Conservation (phyloP, 2,797 vertebrate species). For the Meriones psammophilus region DNA sequence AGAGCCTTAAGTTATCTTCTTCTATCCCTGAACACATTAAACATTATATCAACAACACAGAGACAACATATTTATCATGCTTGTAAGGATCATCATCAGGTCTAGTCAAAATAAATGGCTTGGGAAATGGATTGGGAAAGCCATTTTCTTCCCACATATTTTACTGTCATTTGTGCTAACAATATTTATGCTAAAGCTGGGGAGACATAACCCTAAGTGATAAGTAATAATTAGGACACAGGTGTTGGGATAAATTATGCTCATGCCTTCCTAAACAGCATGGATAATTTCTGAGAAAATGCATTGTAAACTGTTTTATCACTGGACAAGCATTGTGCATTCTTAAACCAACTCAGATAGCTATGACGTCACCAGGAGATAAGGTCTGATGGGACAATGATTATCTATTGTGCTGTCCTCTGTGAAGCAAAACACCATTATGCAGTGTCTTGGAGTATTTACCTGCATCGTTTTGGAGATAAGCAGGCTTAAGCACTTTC, state of each 20-base stretch:
- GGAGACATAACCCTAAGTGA: background rate
- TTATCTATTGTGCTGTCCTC: background rate
- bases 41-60: constrained; percentile 3
- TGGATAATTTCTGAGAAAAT: background rate
- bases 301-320: background rate
- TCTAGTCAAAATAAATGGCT: background rate
- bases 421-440: background rate
- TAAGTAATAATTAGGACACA: background rate
- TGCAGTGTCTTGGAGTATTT: background rate
- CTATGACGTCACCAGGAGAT: background rate
- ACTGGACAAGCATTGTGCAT: background rate
- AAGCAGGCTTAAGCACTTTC: background rate
- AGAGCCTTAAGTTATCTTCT: background rate
- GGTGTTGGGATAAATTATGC: background rate
- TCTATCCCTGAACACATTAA: background rate
- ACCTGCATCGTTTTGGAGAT: background rate
- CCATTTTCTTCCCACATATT: background rate
- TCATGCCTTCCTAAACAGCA: background rate
- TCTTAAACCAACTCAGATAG: background rate
- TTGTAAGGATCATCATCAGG: background rate
- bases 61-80: background rate
- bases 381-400: background rate
- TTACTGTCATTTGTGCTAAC: background rate
- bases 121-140: background rate
- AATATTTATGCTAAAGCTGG: background rate